Conservation (phyloP, 2,113 vertebrate genomes). For the Argyrosomus japonicus region DNA sequence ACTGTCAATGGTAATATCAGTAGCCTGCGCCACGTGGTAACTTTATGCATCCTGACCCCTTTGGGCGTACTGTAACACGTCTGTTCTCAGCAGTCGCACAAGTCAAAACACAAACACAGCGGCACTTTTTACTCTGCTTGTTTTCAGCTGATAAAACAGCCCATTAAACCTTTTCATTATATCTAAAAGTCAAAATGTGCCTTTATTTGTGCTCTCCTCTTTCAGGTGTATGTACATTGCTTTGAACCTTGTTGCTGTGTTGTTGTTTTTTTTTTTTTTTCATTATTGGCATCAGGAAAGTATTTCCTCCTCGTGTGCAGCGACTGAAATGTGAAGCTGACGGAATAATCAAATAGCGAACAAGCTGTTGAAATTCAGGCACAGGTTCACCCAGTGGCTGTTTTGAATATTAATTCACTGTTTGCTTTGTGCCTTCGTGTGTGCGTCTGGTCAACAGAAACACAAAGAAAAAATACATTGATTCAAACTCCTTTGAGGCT, state of each 20-base stretch:
- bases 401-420: slow-evolving; percentile 61
- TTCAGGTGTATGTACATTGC: slow-evolving; percentile 13
- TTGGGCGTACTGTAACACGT: slow-evolving; percentile 2
- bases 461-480: slow-evolving; percentile 32
- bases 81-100: background rate
- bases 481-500: slow-evolving; percentile 40
- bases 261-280: background rate
- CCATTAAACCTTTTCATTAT: slow-evolving; percentile 40
- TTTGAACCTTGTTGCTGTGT: slow-evolving; percentile 21
- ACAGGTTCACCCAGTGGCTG: slow-evolving; percentile 51
- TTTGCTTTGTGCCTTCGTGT: slow-evolving; percentile 36
- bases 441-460: slow-evolving; percentile 24
- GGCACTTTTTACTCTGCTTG: background rate
- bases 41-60: slow-evolving; percentile 21
- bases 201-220: background rate
- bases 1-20: slow-evolving; percentile 55
- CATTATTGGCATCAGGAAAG: slow-evolving; percentile 23
- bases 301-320: slow-evolving; percentile 50
- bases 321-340: slow-evolving; percentile 47
- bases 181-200: slow-evolving; percentile 34
- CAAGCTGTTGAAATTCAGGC: slow-evolving; percentile 55
- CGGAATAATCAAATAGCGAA: slow-evolving; percentile 56
- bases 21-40: background rate
- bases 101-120: slow-evolving; percentile 10
- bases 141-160: slow-evolving; percentile 34